A percentile compares a stretch with the other conserved stretches of the same genome.
phyloP scores from a whole-genome alignment of 2,888 invertebrate species.

The Catotricha subobsoleta region DNA sequence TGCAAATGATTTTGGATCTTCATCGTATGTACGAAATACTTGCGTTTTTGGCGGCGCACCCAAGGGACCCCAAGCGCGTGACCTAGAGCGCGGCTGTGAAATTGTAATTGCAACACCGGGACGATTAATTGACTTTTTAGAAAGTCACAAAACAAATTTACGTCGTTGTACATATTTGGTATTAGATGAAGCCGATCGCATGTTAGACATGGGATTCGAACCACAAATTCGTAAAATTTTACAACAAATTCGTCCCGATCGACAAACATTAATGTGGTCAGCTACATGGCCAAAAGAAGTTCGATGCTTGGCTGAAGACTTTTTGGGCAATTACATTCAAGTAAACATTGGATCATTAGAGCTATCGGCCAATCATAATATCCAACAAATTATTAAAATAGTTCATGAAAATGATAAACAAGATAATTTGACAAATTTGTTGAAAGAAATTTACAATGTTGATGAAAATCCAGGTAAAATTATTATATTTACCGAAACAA shows the following conservation, averaged over 20 bases:
- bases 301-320: conserved; percentile 77
- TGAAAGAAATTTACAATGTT: conserved; percentile 59
- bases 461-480: conserved; percentile 66
- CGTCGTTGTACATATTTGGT: conserved; percentile 68
- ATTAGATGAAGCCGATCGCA: conserved; percentile 81
- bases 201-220: conserved; percentile 97
- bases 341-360: conserved; percentile 32
- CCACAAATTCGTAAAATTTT: conserved; percentile 89
- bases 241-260: conserved; percentile 80
- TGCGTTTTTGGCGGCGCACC: conserved; percentile 87
- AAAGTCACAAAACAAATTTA: conserved; percentile 53
- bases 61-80: conserved; percentile 53
- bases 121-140: conserved; percentile 67
- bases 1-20: conserved; percentile 59
- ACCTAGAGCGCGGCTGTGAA: conserved; percentile 60
- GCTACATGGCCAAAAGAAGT: conserved; percentile 99
- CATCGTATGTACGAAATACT: conserved; percentile 58
- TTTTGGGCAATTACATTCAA: conserved; percentile 70
- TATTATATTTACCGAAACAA: conserved; percentile 92
- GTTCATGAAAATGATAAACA: conserved; percentile 3
- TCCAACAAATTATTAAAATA: conserved; percentile 1
- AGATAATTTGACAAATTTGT: too few relatives aligned
- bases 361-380: conserved; percentile 6
- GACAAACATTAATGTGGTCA: conserved; percentile 97
- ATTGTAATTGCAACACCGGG: conserved; percentile 84